phyloP scores from a whole-genome alignment of 2,113 vertebrate genomes.

The Atherinomorus stipes region DNA sequence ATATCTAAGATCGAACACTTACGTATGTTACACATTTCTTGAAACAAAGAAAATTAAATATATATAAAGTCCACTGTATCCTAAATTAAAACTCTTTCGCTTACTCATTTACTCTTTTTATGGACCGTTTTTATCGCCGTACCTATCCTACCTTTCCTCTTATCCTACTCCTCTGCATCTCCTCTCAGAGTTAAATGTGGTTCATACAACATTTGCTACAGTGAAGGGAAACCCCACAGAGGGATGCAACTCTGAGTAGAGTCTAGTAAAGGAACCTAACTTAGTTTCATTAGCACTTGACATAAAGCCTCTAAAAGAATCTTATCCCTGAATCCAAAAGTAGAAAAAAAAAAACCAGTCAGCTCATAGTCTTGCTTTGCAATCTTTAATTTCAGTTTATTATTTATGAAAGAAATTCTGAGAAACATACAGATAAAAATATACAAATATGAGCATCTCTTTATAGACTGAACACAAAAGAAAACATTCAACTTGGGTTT shows the following conservation, averaged over 20 bases:
- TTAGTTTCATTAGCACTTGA: conserved; percentile 32
- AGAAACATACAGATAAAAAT: conserved; percentile 9
- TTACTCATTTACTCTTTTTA: neutral
- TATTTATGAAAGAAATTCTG: neutral
- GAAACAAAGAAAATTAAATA: too few species aligned
- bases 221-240: conserved; percentile 40
- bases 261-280: conserved; percentile 32
- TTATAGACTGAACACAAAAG: neutral
- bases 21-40: too few species aligned
- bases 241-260: conserved; percentile 26
- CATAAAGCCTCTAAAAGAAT: conserved; percentile 29
- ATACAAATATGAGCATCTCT: neutral
- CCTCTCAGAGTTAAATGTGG: conserved; percentile 34
- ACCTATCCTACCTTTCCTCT: neutral
- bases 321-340: conserved; percentile 17
- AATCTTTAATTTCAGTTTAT: conserved; percentile 18
- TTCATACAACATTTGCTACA: conserved; percentile 65
- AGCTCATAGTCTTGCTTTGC: neutral
- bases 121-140: conserved; percentile 27
- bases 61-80: neutral
- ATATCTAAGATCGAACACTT: too few species aligned
- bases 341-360: conserved; percentile 13
- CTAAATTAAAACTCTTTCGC: neutral
- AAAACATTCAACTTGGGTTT: neutral
- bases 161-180: conserved; percentile 18